These are phyloP conservation scores for Clarias magur DNA, from an alignment of 2,113 vertebrate species.

Conservation along the genomic window DNA sequence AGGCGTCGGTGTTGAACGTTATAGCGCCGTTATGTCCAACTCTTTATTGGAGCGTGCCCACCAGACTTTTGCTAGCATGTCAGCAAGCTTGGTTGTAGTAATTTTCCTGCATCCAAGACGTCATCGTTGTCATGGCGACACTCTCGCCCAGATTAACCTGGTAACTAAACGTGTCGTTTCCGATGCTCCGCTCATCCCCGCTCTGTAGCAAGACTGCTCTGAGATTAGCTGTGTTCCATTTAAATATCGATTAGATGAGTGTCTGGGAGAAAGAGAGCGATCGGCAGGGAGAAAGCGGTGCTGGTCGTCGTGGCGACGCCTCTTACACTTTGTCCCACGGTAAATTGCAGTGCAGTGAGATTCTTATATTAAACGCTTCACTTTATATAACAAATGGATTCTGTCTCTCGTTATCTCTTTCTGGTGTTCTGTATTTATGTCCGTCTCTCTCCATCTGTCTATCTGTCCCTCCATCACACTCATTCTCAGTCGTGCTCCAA, in stretches of 20 bases:
- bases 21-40: not conserved
- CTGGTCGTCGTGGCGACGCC: too few relatives aligned
- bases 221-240: not conserved
- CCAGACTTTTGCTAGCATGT: not conserved
- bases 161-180: constrained; percentile 18
- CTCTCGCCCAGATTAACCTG: not conserved
- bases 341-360: not conserved
- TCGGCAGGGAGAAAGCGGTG: constrained; percentile 33
- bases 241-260: constrained; percentile 1
- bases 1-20: not conserved
- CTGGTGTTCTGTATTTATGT: not conserved
- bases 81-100: not conserved
- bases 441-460: not conserved
- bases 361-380: not conserved
- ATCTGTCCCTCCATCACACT: not conserved
- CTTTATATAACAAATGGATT: not conserved
- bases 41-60: too few relatives aligned
- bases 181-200: not conserved
- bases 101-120: not conserved
- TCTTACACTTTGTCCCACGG: not conserved
- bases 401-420: not conserved
- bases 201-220: not conserved
- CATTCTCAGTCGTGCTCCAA: too few relatives aligned
- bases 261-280: constrained; percentile 20
- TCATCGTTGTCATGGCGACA: not conserved